Percentiles rank a stretch among this genome's conserved stretches.
phyloP scores from a whole-genome alignment of 1,140 invertebrate genomes.

The Bombus ignitus region DNA sequence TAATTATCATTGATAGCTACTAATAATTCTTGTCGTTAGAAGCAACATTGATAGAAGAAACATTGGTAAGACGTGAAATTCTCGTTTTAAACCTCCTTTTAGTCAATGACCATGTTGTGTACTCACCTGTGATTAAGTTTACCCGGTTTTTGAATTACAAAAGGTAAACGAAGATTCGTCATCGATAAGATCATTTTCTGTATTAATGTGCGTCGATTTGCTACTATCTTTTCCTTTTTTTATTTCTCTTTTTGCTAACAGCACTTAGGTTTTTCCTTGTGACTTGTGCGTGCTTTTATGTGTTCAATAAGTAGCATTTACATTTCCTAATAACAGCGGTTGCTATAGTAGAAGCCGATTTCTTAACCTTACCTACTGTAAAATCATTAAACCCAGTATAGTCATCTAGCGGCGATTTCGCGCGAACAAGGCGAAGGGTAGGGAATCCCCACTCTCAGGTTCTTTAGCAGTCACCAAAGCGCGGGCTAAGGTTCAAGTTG shows the following conservation, averaged over 20 bases:
- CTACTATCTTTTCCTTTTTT: not conserved
- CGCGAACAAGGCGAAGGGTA: not conserved
- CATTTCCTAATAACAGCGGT: not conserved
- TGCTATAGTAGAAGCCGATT: not conserved
- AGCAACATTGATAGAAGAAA: too few species aligned
- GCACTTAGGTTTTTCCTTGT: not conserved
- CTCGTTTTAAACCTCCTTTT: too few species aligned
- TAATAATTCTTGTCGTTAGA: too few species aligned
- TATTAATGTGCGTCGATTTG: not conserved
- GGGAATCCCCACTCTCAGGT: constrained; percentile 31
- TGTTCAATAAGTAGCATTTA: not conserved
- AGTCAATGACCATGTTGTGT: too few species aligned
- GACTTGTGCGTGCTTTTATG: not conserved
- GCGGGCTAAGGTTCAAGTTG: constrained; percentile 80
- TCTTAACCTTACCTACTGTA: not conserved
- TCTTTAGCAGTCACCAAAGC: constrained; percentile 70
- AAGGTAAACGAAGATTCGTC: not conserved
- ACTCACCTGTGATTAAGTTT: too few species aligned
- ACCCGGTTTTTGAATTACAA: not conserved
- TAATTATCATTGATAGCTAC: too few species aligned
- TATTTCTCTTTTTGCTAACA: not conserved
- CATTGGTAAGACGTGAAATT: too few species aligned
- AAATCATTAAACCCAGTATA: too few species aligned
- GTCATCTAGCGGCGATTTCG: not conserved
- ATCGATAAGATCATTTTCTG: not conserved